Base-by-base conservation (phyloP, 2,797 vertebrate genomes). In the Buceros bicornis region DNA sequence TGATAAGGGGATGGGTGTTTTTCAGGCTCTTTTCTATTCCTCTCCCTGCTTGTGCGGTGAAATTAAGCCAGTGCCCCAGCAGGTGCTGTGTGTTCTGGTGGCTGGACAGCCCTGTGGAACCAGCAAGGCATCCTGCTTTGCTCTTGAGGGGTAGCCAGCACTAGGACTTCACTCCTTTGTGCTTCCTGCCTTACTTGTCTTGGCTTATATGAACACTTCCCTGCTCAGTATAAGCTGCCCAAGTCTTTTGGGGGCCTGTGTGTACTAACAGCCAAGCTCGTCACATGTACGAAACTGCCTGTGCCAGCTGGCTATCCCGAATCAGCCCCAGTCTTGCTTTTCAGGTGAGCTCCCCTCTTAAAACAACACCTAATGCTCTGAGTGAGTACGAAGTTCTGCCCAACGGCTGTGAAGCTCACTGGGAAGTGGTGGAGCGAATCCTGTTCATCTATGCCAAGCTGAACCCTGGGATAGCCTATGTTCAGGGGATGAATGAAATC, bases 401-500 rank as follows among this genome's bases (percentile, higher is more conserved):
- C 87, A 99, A 98, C 0, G 99, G 99, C 81, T 99, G 98, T 0
- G 99, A 99, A 92, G 99, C 99, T 9, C 99, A 99, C 97, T 99
- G 99, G 99, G 99, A 99, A 87, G 99, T 99, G 95, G 99, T 99
- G 91, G 99, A 99, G 95, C 97, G 99, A 7, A 99, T 99, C 97
- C 98, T 99, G 56, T 99, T 99, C 98, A 99, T 99, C 97, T 99
- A 99, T 0, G 99, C 99, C 97, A 99, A 99, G 96, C 99, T 99
- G 96, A 99, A 99, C 96, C 99, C 99, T 0, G 99, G 99, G 26
- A 99, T 99, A 4, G 99, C 99, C 2, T 99, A 99, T 1, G 99
- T 99, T 3, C 99, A 99, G 97, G 99, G 99, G 94, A 99, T 99
- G 99, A 99, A 99, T 5, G 99, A 99, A 97, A 99, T 99, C 0